These are phyloP conservation scores for Brachypteracias leptosomus DNA, from an alignment of 2,113 vertebrate genomes.

Conservation along the genomic window DNA sequence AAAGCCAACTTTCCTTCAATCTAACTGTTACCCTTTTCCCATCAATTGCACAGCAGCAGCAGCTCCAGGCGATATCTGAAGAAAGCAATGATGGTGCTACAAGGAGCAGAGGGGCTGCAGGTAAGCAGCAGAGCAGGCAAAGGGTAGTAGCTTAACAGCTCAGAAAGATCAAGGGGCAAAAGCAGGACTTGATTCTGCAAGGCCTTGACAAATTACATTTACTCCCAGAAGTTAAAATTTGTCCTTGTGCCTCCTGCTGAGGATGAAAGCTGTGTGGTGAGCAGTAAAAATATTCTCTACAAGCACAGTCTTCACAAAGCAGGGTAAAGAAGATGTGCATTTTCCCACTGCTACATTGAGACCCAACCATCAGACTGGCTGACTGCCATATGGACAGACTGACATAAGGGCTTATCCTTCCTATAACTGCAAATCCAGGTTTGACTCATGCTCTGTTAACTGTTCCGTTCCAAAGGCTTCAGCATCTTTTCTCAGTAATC, in stretches of 20 bases:
- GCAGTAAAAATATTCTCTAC: background rate
- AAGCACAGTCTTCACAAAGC: background rate
- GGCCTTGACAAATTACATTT: background rate
- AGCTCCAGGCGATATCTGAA: background rate
- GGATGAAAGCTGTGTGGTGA: background rate
- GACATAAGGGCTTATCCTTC: background rate
- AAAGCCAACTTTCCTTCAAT: background rate
- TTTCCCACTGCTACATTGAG: background rate
- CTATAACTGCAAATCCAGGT: background rate
- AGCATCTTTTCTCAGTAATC: background rate
- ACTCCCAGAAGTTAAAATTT: background rate
- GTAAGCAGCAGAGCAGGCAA: background rate
- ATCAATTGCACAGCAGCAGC: background rate
- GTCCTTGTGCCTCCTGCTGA: background rate
- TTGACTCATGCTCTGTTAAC: background rate
- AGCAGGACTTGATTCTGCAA: background rate
- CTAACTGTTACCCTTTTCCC: background rate
- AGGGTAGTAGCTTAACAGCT: background rate
- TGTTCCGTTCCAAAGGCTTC: background rate
- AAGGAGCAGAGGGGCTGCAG: background rate
- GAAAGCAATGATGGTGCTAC: rapidly evolving
- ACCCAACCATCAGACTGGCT: background rate
- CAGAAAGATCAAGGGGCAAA: background rate
- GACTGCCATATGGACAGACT: background rate
- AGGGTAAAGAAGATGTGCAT: background rate